A percentile compares a stretch with the other conserved stretches of the same genome.
Evolutionary conservation across 2,797 vertebrate species (phyloP).

Genomic region (Melanotaenia boesemani): DNA sequence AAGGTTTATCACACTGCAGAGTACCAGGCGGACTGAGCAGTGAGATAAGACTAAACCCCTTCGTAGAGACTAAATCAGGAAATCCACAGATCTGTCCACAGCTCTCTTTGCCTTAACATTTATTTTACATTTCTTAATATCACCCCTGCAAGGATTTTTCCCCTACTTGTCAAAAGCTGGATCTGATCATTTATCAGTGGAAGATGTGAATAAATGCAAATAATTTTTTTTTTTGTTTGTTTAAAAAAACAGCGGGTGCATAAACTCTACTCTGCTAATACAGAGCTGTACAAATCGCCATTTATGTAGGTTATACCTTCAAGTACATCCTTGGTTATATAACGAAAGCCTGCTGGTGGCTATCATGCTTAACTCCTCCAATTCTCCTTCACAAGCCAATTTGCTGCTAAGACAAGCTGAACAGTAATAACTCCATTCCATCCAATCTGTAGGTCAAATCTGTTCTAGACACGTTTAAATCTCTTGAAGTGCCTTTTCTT

Average conservation of each 20-base stretch:
- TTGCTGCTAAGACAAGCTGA: slow-evolving; percentile 41
- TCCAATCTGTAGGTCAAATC: slow-evolving; percentile 50
- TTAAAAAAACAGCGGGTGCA: not conserved
- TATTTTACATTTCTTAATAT: slow-evolving; percentile 65
- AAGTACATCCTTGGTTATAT: slow-evolving; percentile 15
- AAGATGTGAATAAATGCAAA: slow-evolving; percentile 36
- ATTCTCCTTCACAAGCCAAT: slow-evolving; percentile 36
- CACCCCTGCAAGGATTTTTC: slow-evolving; percentile 28
- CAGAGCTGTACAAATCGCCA: slow-evolving; percentile 4
- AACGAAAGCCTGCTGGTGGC: slow-evolving; percentile 34
- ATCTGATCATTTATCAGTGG: slow-evolving; percentile 6
- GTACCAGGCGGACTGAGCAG: slow-evolving; percentile 38
- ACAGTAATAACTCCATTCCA: slow-evolving; percentile 34
- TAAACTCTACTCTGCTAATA: slow-evolving; percentile 2
- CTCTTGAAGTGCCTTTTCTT: slow-evolving; percentile 53
- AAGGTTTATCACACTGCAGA: slow-evolving; percentile 56
- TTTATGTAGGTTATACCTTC: slow-evolving; percentile 1
- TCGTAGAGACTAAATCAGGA: slow-evolving; percentile 22
- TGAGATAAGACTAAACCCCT: slow-evolving; percentile 42
- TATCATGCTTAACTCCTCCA: slow-evolving; percentile 27
- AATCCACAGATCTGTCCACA: slow-evolving; percentile 47
- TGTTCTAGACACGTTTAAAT: slow-evolving; percentile 61
- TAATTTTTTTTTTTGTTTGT: not conserved
- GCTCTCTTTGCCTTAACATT: slow-evolving; percentile 54
- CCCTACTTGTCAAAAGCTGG: slow-evolving; percentile 9